phyloP scores from a whole-genome alignment of 2,888 invertebrate genomes.

The Sphecodes monilicornis region DNA sequence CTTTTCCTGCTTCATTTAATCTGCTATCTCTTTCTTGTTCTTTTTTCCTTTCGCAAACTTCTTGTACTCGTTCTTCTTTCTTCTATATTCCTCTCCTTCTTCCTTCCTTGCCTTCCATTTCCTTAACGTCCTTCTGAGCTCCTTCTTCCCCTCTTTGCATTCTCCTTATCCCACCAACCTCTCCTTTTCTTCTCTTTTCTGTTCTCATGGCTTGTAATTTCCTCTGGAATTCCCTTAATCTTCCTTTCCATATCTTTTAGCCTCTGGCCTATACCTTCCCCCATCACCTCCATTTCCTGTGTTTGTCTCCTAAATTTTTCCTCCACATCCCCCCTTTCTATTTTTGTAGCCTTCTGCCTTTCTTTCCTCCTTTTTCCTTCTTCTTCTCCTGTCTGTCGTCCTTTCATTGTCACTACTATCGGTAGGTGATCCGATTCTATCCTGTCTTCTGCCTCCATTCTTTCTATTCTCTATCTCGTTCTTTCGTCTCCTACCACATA shows the following conservation, averaged over 20 bases:
- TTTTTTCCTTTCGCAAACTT: not conserved
- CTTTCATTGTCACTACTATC: not conserved
- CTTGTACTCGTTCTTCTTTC: not conserved
- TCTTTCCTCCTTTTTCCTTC: too few relatives aligned
- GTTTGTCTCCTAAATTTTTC: not conserved
- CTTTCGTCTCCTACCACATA: not conserved
- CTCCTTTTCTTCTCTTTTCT: not conserved
- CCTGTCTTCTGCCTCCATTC: not conserved
- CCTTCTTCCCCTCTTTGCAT: not conserved
- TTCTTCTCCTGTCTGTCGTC: not conserved
- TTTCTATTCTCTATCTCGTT: not conserved
- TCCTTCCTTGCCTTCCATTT: not conserved
- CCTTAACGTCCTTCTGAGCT: not conserved
- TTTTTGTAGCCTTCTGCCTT: not conserved
- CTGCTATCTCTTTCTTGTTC: not conserved
- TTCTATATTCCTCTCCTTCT: not conserved
- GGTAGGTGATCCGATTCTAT: not conserved
- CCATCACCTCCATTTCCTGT: not conserved
- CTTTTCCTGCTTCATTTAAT: too few relatives aligned
- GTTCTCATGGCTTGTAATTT: not conserved
- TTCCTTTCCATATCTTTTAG: not conserved
- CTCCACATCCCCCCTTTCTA: not conserved
- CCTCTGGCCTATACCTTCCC: not conserved
- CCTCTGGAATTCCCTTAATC: not conserved
- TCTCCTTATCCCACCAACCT: not conserved